Percentiles rank a stretch among this genome's conserved stretches.
These are phyloP conservation scores for Cantharis rustica DNA, from an alignment of 2,888 invertebrate genomes.

Conservation along the genomic window DNA sequence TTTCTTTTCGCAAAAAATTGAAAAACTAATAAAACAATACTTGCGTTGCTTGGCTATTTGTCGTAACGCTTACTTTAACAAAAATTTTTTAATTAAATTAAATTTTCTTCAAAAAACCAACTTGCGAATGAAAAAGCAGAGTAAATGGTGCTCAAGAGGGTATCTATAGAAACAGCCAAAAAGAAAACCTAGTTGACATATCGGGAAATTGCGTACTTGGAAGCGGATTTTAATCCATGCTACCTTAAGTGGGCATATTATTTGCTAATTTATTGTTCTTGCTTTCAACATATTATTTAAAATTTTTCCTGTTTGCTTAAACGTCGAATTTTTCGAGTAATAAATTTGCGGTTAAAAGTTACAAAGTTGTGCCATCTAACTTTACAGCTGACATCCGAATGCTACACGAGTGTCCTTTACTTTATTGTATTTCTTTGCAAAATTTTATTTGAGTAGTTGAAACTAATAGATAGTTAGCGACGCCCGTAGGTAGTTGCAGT, in stretches of 20 bases:
- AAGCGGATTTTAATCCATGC: background rate
- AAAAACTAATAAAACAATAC: too few relatives aligned
- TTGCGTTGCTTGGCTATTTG: too few relatives aligned
- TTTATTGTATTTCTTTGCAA: background rate
- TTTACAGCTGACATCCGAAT: background rate
- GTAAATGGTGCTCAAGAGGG: background rate
- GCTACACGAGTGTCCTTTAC: background rate
- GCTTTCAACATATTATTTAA: background rate
- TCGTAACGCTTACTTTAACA: background rate
- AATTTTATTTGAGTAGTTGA: slow-evolving; percentile 3
- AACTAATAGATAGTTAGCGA: background rate
- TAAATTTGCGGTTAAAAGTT: background rate
- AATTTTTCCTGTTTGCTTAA: background rate
- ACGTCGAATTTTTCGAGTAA: background rate
- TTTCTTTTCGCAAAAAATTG: too few relatives aligned
- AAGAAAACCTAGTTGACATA: background rate
- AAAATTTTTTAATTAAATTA: background rate
- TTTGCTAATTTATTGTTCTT: background rate
- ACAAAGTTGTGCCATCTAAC: background rate
- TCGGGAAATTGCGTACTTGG: background rate
- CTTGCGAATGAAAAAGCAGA: too few relatives aligned
- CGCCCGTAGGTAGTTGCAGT: background rate
- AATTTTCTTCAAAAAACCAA: background rate
- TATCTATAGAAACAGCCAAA: background rate
- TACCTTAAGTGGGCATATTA: background rate